These are phyloP conservation scores for Sterna hirundo DNA, from an alignment of 2,113 vertebrate genomes.

Conservation along the genomic window DNA sequence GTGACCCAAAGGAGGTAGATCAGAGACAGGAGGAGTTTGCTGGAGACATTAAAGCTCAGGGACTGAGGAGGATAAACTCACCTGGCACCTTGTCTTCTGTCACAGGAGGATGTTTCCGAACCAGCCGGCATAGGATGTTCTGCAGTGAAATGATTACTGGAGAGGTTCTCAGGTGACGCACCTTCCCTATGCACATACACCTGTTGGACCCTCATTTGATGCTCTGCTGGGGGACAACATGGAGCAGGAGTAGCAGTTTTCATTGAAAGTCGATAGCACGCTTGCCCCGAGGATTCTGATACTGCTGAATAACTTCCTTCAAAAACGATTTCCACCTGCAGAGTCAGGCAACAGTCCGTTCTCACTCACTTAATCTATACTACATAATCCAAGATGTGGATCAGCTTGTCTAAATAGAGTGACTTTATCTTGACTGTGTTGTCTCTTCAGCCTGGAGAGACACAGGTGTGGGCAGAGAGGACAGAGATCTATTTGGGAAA, in stretches of 20 bases:
- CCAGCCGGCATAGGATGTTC: neutral
- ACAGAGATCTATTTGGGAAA: neutral
- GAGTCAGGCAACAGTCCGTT: neutral
- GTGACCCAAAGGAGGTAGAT: neutral
- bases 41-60: neutral
- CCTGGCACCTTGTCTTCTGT: neutral
- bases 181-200: neutral
- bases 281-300: neutral
- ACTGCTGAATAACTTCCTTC: neutral
- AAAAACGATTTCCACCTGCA: neutral
- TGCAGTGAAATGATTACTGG: neutral
- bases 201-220: neutral
- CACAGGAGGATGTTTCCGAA: neutral
- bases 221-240: too few relatives aligned
- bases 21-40: neutral
- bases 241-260: neutral
- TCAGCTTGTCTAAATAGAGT: neutral
- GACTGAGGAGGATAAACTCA: neutral
- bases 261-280: fast-evolving
- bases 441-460: neutral
- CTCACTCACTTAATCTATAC: neutral
- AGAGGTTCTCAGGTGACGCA: neutral
- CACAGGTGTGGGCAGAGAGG: neutral
- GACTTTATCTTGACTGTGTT: neutral
- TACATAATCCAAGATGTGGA: neutral